A percentile compares a stretch with the other conserved stretches of the same genome.
Evolutionary conservation across 2,797 vertebrate species (phyloP).

Genomic region (Pangasius krempfi): DNA sequence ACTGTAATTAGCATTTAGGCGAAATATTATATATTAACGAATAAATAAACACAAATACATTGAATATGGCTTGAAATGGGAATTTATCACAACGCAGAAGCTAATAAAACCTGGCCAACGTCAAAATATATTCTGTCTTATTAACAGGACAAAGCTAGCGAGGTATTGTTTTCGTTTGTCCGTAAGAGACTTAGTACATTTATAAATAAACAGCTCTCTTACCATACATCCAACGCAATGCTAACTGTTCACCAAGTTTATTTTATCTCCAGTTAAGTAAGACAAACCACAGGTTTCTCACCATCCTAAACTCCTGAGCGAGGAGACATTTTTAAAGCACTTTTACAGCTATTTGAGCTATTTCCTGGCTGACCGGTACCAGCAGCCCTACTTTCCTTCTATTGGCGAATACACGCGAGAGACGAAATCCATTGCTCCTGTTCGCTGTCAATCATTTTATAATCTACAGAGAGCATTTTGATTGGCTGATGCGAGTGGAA

Average conservation of each 20-base stretch:
- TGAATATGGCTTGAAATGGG: not conserved
- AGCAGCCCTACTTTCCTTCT: constrained; percentile 22
- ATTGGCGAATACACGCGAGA: constrained; percentile 49
- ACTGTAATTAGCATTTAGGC: not conserved
- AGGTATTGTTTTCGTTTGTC: constrained; percentile 19
- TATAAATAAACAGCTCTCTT: not conserved
- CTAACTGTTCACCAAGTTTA: not conserved
- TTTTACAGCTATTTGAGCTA: constrained; percentile 8
- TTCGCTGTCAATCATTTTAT: constrained; percentile 47
- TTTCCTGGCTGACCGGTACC: constrained; percentile 27
- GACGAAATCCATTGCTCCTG: constrained; percentile 29
- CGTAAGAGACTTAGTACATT: not conserved
- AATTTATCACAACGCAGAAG: not conserved
- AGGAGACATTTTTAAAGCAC: constrained; percentile 54
- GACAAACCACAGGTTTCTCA: not conserved
- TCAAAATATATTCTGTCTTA: not conserved
- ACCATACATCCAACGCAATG: not conserved
- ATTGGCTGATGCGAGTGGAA: constrained; percentile 39
- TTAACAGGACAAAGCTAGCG: not conserved
- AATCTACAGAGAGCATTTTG: not conserved
- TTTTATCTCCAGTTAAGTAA: not conserved
- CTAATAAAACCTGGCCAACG: not conserved
- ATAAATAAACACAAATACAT: not conserved
- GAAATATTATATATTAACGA: constrained; percentile 10
- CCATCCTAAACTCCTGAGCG: constrained; percentile 41